phyloP scores from a whole-genome alignment of 2,888 invertebrate species.

The Macrosiphum euphorbiae region DNA sequence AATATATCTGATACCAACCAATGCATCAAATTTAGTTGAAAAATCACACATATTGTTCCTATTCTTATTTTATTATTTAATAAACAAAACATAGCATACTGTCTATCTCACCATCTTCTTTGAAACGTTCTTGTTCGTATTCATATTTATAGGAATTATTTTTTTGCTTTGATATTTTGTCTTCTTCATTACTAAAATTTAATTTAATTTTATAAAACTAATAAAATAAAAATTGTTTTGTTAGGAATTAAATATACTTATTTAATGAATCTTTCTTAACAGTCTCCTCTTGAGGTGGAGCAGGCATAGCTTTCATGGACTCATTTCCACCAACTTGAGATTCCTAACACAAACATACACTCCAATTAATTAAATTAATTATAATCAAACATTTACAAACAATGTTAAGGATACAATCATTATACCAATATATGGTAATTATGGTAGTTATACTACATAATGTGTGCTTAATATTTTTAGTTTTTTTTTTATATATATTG shows the following conservation, averaged over 20 bases:
- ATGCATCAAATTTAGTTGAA: not conserved
- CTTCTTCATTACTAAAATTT: constrained; percentile 56
- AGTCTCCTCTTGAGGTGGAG: constrained; percentile 46
- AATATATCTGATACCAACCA: not conserved
- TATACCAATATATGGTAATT: too few relatives aligned
- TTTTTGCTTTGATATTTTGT: constrained; percentile 65
- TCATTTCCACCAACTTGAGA: constrained; percentile 46
- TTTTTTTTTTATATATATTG: not conserved
- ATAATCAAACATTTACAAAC: not conserved
- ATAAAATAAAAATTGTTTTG: not conserved
- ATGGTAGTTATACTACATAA: too few relatives aligned
- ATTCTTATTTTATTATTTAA: not conserved
- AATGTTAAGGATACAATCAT: not conserved
- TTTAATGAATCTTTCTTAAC: constrained; percentile 40
- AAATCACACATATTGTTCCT: not conserved
- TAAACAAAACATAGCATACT: constrained; percentile 16
- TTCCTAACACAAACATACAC: constrained; percentile 39
- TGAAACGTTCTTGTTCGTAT: constrained; percentile 68
- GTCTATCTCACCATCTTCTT: constrained; percentile 65
- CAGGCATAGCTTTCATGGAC: constrained; percentile 51
- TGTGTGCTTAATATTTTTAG: too few relatives aligned
- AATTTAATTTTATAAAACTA: not conserved
- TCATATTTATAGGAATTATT: constrained; percentile 69
- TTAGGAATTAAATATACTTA: constrained; percentile 6
- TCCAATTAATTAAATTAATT: not conserved